Evolutionary conservation across 1,140 invertebrate genomes (phyloP), one percentile per base, ranked within the genome.

Genomic region (Colletes latitarsis): DNA sequence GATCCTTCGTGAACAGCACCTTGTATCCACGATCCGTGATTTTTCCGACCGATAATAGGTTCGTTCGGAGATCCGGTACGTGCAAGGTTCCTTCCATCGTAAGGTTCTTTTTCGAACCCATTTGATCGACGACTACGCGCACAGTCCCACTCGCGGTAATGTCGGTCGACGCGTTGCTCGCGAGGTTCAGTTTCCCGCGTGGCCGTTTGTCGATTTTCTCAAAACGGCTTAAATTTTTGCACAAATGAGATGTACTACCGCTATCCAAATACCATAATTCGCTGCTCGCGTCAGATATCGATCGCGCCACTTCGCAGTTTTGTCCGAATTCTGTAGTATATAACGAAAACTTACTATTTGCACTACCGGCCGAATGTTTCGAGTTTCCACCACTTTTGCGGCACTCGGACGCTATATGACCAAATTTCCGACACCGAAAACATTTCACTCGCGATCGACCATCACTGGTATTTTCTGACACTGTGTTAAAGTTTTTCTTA

Each of bases 11-110:
- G 14, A 41, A 71, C 2, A 83, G 19, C 8, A 53, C 41, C 62
- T 73, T 81, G 12, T 53, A 55, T 4, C 79, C 82, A 3, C 82
- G 82, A 15, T 84, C 76, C 12, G 76, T 80, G 57, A 84, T 67
- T 21, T 21, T 80, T 1, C 77, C 46, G 9, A 88, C 82, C 3
- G 76, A 84, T 52, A 83, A 52, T 4, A 81, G 43, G 15, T 43
- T 76, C 9, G 68, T 70, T n/a, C 43, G 39, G 14, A 55, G 57
- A 12, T 76, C 52, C 8, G 57, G 75, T 5, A 70, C 68, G 53
- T 60, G 46, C 55, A 63, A 39, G 3, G 49, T 10, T 4, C 55
- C 43, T 17, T n/a, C 8, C 17, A 30, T 19, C 15, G 39, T 66
- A 49, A 63, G 52, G 57, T 17, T 53, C 66, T 43, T 81, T 57